phyloP scores from a whole-genome alignment of 2,888 invertebrate species.

The Xanthorhoe spadicearia region DNA sequence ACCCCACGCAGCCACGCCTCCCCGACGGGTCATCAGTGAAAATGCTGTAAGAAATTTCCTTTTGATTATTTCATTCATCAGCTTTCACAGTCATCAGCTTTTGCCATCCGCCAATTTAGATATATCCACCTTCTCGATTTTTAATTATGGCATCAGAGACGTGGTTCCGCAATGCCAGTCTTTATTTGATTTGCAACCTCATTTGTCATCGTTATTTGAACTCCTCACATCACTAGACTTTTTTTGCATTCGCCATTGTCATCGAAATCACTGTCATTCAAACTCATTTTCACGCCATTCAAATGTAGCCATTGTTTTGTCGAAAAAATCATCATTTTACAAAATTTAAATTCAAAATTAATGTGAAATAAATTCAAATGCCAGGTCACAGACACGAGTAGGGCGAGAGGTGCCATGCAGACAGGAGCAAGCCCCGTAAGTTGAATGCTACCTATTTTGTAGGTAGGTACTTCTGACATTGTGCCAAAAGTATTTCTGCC shows the following conservation, averaged over 20 bases:
- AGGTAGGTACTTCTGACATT: not conserved
- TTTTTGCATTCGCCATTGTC: not conserved
- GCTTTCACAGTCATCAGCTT: no score
- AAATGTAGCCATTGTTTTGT: slow-evolving; percentile 14
- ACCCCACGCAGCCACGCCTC: slow-evolving; percentile 42
- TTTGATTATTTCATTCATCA: not conserved
- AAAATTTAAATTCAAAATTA: slow-evolving; percentile 17
- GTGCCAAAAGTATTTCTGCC: no score
- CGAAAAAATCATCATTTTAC: not conserved
- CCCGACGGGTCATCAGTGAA: slow-evolving; percentile 59
- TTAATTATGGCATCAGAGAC: no score
- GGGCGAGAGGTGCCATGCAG: slow-evolving; percentile 64
- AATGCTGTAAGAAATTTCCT: slow-evolving; percentile 60
- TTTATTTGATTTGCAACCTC: not conserved
- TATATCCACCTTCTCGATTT: no score
- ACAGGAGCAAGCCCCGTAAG: slow-evolving; percentile 57
- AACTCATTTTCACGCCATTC: not conserved
- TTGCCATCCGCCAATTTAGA: no score
- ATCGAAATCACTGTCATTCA: not conserved
- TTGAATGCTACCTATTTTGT: not conserved
- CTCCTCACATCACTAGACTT: not conserved
- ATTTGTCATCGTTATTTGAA: not conserved
- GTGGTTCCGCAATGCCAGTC: not conserved
- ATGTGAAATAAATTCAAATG: slow-evolving; percentile 24
- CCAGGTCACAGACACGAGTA: slow-evolving; percentile 58